Base-by-base conservation (phyloP, 2,113 vertebrate species). In the Puma concolor region DNA sequence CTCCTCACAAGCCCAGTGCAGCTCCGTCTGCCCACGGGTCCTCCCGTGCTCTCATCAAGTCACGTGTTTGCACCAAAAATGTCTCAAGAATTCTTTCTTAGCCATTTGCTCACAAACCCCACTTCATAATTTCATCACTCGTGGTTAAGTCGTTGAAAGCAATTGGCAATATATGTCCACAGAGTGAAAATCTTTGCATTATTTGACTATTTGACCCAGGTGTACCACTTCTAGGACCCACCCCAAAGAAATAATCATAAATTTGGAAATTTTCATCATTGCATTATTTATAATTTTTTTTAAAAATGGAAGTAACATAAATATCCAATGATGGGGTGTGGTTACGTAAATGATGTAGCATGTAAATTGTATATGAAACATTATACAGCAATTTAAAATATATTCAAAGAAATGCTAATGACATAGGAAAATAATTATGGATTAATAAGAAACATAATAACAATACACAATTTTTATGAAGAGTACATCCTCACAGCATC, bases 361-460 rank as follows among this genome's bases (percentile, higher is more conserved):
- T 88, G n/a, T 66, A 67, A 33, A 44, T 66, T 66, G 16, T 11
- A 3, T 60, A 41, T 82, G 4, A 94, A 48, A 87, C 25, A 64
- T 21, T 64, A 44, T 36, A 31, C 2, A 50, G 19, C 3, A 71
- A 90, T 94, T 93, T 85, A 72, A 96, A 57, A 82, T 48, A 66
- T 71, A 83, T 25, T 85, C 27, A 64, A 60, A 81, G 21, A 52
- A 72, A 85, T 88, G 31, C 69, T 86, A 57, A 74, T 60, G 9
- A 80, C 1, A 88, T 23, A 72, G 69, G 27, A 81, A 89, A 89
- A 93, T 87, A 63, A 86, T 81, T 76, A 77, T 25, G 21, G 21
- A 66, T 82, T 85, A 91, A 29, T 72, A 90, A 88, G 27, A 77
- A 80, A 63, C 91, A 88, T 86, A 74, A 80, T 63, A 67, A 71